These are phyloP conservation scores for Prinia subflava DNA, from an alignment of 2,113 vertebrate species.

Conservation along the genomic window DNA sequence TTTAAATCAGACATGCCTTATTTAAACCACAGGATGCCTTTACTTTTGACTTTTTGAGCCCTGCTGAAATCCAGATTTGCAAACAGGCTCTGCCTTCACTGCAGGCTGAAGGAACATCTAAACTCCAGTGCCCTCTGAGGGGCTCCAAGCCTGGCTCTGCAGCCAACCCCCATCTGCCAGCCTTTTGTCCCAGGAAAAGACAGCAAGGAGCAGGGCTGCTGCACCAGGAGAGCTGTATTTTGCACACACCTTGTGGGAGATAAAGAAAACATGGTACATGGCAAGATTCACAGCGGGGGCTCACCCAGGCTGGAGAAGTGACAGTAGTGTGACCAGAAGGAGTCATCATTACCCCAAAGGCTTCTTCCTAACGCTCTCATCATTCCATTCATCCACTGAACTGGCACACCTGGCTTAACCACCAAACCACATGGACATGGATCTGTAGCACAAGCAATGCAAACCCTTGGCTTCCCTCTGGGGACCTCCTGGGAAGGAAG, in stretches of 20 bases:
- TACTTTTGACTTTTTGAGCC: not conserved
- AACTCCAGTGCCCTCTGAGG: not conserved
- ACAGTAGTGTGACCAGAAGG: not conserved
- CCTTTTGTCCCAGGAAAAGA: not conserved
- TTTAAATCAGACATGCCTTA: not conserved
- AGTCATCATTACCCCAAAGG: not conserved
- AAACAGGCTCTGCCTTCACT: not conserved
- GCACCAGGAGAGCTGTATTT: not conserved
- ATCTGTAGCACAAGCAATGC: not conserved
- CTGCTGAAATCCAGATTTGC: not conserved
- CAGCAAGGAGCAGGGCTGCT: not conserved
- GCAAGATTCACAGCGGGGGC: not conserved
- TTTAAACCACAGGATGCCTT: not conserved
- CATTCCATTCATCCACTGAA: not conserved
- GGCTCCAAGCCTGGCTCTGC: not conserved
- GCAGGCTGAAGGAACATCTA: not conserved
- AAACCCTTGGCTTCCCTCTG: not conserved
- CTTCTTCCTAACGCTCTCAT: not conserved
- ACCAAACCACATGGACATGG: accelerated
- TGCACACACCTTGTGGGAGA: not conserved
- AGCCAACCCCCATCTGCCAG: accelerated
- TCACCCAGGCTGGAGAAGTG: not conserved
- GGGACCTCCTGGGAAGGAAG: not conserved
- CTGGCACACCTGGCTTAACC: not conserved
- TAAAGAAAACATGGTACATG: not conserved